Evolutionary conservation across 2,888 invertebrate species (phyloP), one percentile per base, ranked within the genome.

Genomic region (Colletes collaris): DNA sequence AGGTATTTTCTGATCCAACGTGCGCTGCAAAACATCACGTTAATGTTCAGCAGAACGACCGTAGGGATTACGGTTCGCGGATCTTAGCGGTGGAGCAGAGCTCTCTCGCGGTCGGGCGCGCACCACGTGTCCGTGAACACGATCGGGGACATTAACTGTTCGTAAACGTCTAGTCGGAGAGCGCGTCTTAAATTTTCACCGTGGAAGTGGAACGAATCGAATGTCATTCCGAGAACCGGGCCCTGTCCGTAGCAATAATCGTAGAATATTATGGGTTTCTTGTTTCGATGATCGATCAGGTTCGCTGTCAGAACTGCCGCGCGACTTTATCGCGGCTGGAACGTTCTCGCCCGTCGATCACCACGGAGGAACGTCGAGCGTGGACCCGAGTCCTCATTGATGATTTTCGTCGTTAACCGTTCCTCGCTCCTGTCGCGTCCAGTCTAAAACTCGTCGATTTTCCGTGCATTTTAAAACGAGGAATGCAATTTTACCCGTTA

Each of bases 211-310:
- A 56, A 49, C 75, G 69, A 75, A 70, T 64, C 8, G 58, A 53
- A 58, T 68, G 69, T 65, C 68, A 67, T 76, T 78, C 76, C 64
- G n/a, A 65, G 69, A 73, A 73, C 40, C 65, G 59, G 53, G n/a
- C 49, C 27, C 68, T 35, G 67, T 63, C 37, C 52, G 58, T 58
- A 19, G 63, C 52, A 59, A 49, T 59, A 76, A 76, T 76, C 77
- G 69, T 64, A 53, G 37, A 40, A 49, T 76, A 75, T 77, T 59
- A 69, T 59, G 52, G 40, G 40, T 64, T 69, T 76, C 68, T 69
- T 75, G 67, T 75, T 75, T 67, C 53, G 49, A 55, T 35, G 69
- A 78, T 78, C 68, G 76, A 76, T 78, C 69, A 4, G 27, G 7
- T 10, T 46, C 27, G 10, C 19, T 40, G 50, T 62, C 73, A 10